These are phyloP conservation scores for Chalcosyrphus nemorum DNA, from an alignment of 2,888 invertebrate species.

Conservation along the genomic window DNA sequence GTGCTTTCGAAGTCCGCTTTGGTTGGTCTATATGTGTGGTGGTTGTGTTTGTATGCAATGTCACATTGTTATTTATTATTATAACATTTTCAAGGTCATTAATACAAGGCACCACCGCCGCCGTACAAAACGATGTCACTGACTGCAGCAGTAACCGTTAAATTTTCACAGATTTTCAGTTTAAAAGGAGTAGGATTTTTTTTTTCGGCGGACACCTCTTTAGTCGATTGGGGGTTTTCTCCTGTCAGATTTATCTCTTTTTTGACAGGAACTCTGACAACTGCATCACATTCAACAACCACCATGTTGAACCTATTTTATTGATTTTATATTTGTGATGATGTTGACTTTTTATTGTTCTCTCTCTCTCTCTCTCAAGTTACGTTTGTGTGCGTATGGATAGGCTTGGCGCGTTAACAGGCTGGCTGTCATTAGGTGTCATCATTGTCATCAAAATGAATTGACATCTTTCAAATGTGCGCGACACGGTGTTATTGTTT, in stretches of 20 bases:
- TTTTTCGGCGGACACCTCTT: constrained; percentile 33
- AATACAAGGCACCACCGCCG: constrained; percentile 51
- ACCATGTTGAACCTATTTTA: constrained; percentile 46
- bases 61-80: constrained; percentile 73
- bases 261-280: constrained; percentile 61
- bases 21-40: constrained; percentile 5
- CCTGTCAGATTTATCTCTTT: constrained; percentile 68
- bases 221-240: constrained; percentile 20
- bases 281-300: constrained; percentile 40
- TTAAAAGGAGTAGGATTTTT: constrained; percentile 15
- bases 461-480: constrained; percentile 68
- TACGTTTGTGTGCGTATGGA: background rate
- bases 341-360: constrained; percentile 24
- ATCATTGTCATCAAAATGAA: constrained; percentile 71
- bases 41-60: constrained; percentile 53
- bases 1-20: constrained; percentile 38
- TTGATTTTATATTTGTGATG: constrained; percentile 57
- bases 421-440: constrained; percentile 70
- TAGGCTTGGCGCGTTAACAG: constrained; percentile 60
- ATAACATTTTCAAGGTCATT: constrained; percentile 73
- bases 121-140: constrained; percentile 67
- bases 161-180: constrained; percentile 33
- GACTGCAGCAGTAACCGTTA: constrained; percentile 31
- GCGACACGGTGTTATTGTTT: constrained; percentile 52
- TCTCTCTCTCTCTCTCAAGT: background rate